These are phyloP conservation scores for Stercorarius parasiticus DNA, from an alignment of 2,113 vertebrate species.

Conservation along the genomic window DNA sequence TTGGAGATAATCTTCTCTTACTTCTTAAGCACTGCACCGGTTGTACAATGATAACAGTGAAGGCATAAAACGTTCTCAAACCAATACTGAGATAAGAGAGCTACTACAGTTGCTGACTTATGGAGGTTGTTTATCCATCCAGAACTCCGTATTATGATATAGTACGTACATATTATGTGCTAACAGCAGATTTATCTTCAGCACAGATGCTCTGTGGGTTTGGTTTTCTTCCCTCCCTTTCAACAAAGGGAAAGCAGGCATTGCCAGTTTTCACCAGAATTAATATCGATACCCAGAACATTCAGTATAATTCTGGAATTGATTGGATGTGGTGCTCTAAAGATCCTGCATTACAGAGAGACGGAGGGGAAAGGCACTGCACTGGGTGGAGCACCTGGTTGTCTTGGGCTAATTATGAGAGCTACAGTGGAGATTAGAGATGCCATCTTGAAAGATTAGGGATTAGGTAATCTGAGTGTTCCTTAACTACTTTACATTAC, in stretches of 20 bases:
- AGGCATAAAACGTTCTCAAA: not conserved
- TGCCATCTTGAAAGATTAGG: not conserved
- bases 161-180: too few species aligned
- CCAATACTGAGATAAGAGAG: not conserved
- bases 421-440: not conserved
- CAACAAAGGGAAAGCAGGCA: not conserved
- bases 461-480: not conserved
- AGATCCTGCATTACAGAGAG: not conserved
- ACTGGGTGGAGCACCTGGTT: not conserved
- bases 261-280: not conserved
- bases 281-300: not conserved
- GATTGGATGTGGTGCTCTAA: not conserved
- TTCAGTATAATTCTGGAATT: not conserved
- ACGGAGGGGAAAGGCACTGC: not conserved
- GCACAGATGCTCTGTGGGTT: not conserved
- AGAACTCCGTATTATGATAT: not conserved
- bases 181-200: not conserved
- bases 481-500: not conserved
- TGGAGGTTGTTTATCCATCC: not conserved
- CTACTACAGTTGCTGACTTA: not conserved
- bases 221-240: not conserved
- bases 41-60: not conserved
- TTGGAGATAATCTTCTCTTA: not conserved
- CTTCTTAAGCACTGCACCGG: not conserved
- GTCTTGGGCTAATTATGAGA: not conserved